These are phyloP conservation scores for Babyrousa celebensis DNA, from an alignment of 2,797 vertebrate species.

Conservation along the genomic window DNA sequence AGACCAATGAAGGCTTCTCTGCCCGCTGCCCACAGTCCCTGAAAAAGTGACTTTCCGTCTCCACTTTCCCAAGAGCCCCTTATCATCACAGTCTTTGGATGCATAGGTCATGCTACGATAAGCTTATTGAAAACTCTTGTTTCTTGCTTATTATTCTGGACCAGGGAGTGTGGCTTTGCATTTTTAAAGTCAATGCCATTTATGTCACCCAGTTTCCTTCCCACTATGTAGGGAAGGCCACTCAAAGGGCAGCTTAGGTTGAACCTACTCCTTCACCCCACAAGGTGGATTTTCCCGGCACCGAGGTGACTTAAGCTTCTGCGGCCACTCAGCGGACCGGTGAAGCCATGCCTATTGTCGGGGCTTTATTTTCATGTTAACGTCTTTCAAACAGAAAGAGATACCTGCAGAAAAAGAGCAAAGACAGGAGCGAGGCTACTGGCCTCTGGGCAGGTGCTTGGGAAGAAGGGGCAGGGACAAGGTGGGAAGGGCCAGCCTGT, in stretches of 20 bases:
- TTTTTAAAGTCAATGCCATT: not conserved
- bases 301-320: not conserved
- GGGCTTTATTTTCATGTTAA: not conserved
- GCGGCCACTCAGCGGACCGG: not conserved
- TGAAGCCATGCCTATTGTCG: not conserved
- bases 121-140: not conserved
- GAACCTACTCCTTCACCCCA: not conserved
- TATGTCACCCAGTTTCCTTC: not conserved
- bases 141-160: not conserved
- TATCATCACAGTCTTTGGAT: not conserved
- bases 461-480: not conserved
- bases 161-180: not conserved
- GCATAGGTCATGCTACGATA: not conserved
- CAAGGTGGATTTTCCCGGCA: not conserved
- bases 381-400: conserved; percentile 14
- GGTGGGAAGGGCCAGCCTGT: not conserved
- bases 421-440: not conserved
- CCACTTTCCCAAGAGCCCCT: not conserved
- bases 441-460: not conserved
- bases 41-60: not conserved
- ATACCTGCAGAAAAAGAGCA: not conserved
- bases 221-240: not conserved
- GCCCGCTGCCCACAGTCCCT: not conserved
- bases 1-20: not conserved
- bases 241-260: not conserved